These are phyloP conservation scores for Echinometra lucunter DNA, from an alignment of 53 echinoderm and acorn worm genomes.

Conservation along the genomic window DNA sequence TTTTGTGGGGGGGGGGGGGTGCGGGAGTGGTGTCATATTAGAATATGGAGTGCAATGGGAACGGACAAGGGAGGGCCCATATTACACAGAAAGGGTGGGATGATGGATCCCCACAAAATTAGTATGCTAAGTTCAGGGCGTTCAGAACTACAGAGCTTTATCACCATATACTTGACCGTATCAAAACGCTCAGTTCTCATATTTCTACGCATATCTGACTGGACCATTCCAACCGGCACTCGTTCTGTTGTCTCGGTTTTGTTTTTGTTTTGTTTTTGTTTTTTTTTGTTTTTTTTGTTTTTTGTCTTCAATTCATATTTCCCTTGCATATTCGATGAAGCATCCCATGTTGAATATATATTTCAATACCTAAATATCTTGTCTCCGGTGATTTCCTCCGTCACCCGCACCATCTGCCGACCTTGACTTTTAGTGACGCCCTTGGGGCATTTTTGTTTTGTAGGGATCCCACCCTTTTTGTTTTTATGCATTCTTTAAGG, in stretches of 20 bases:
- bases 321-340: no score
- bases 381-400: slow-evolving; percentile 39
- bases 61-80: no score
- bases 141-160: no score
- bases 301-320: no score
- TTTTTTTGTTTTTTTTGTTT: no score
- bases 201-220: no score
- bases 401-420: background rate
- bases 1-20: background rate
- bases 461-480: slow-evolving; percentile 9
- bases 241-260: background rate
- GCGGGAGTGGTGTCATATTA: background rate
- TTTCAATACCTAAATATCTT: background rate
- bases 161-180: no score
- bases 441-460: slow-evolving; percentile 27
- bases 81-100: no score
- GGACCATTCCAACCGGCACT: background rate
- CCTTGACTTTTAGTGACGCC: slow-evolving; percentile 62
- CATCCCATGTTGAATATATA: slow-evolving; percentile 32
- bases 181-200: no score
- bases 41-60: background rate
- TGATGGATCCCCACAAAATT: no score
- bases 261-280: no score
- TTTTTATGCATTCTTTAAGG: slow-evolving; percentile 27
- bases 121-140: no score